Evolutionary conservation across 2,113 vertebrate species (phyloP), one percentile per base, ranked within the genome.

Genomic region (human (Homo sapiens)): DNA sequence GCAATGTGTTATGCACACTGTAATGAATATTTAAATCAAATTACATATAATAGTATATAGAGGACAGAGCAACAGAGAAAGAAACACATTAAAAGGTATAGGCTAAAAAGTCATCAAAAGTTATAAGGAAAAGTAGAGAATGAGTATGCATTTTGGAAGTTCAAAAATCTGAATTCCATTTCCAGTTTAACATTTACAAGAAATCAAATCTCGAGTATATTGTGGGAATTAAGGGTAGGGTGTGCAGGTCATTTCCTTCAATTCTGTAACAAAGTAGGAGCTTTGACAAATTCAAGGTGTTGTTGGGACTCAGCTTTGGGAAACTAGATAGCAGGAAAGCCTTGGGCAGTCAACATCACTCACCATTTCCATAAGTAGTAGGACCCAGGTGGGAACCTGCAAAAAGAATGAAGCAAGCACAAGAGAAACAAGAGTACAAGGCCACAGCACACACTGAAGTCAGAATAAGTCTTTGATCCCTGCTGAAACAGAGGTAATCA

Each of bases 81-180:
- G 20, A 32, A 85, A 50, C 8, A 13, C 22, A 59, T 68, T 78
- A 79, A 78, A 78, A 68, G 8, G 12, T 70, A 30, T 11, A 80
- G 61, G 43, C 5, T 17, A 17, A 83, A 83, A 83, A 35, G 14
- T 52, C 52, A 27, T 59, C 43, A 72, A 52, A 40, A 72, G 27
- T 86, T 92, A 73, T 17, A 27, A 30, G 3, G 27, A 87, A 90
- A 84, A 57, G 57, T 20, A 84, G n/a, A 95, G 12, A 78, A 59
- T 22, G 30, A 72, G 4, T 35, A 52, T 11, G 1, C 8, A 40
- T 14, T 95, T 72, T 91, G 43, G 7, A 61, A 78, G 92, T 45
- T 64, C 52, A 87, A 32, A 61, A 13, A 55, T 73, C 38, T 64
- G 11, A 3, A 23, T 86, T 73, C 7, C 61, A 38, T 40, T 72